Evolutionary conservation across 1,140 invertebrate genomes (phyloP).

Genomic region (Drosophila sp.): DNA sequence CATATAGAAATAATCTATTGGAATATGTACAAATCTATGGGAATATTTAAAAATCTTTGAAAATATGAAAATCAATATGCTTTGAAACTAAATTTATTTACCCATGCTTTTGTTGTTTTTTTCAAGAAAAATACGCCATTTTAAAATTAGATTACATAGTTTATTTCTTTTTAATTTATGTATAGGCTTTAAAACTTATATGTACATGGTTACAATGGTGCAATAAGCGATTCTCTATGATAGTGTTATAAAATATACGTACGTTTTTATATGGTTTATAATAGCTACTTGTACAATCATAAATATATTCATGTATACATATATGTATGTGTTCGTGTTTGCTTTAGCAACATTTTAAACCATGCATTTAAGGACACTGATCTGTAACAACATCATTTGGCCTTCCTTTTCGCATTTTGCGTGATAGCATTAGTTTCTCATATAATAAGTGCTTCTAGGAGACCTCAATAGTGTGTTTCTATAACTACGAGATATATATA

Average conservation of each 20-base stretch:
- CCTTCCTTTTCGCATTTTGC: conserved; percentile 1
- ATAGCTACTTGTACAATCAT: conserved; percentile 61
- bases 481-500: conserved; percentile 30
- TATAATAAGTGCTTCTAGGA: conserved; percentile 2
- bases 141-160: conserved; percentile 62
- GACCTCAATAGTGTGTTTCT: conserved; percentile 18
- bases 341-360: conserved; percentile 57
- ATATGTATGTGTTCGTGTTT: conserved; percentile 26
- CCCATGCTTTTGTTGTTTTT: background rate
- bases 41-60: too few relatives aligned
- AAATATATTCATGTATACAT: conserved; percentile 42
- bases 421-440: background rate
- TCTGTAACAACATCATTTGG: conserved; percentile 17
- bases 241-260: conserved; percentile 8
- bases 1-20: too few relatives aligned
- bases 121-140: background rate
- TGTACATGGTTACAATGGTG: conserved; percentile 66
- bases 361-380: conserved; percentile 68
- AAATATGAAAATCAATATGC: too few relatives aligned
- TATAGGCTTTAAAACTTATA: conserved; percentile 73
- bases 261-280: conserved; percentile 14
- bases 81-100: too few relatives aligned
- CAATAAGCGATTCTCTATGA: conserved; percentile 61
- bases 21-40: too few relatives aligned
- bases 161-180: conserved; percentile 58